A percentile compares a stretch with the other conserved stretches of the same genome.
Evolutionary conservation across 2,797 vertebrate genomes (phyloP).

Genomic region (Melanogrammus aeglefinus): DNA sequence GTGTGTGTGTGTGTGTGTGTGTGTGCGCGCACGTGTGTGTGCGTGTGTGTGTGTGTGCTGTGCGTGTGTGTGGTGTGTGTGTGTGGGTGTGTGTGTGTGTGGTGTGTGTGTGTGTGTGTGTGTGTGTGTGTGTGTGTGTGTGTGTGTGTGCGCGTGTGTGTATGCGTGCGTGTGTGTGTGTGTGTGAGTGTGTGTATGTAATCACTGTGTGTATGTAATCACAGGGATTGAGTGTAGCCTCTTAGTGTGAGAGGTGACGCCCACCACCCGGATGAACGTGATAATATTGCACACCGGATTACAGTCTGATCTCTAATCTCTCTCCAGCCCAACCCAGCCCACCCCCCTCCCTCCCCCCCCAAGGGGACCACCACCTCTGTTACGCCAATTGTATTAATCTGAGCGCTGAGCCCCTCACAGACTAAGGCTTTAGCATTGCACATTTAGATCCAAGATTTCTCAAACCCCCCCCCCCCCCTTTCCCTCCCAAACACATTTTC

Average conservation of each 20-base stretch:
- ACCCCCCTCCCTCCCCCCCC: conserved; percentile 46
- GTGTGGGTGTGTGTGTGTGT: conserved; percentile 2
- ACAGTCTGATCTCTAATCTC: conserved; percentile 74
- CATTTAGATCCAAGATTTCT: conserved; percentile 59
- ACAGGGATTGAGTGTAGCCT: conserved; percentile 67
- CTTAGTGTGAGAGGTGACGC: conserved; percentile 73
- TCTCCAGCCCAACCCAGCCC: conserved; percentile 35
- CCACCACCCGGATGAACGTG: conserved; percentile 67
- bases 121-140: background rate
- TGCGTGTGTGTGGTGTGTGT: background rate
- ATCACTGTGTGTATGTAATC: no score
- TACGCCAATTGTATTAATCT: conserved; percentile 67
- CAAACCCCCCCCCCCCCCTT: no score
- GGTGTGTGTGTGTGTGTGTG: background rate
- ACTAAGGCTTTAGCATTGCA: conserved; percentile 57
- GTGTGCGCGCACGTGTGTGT: no score
- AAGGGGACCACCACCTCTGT: conserved; percentile 58
- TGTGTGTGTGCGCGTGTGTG: background rate
- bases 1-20: background rate
- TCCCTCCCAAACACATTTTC: conserved; percentile 42
- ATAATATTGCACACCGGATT: conserved; percentile 76
- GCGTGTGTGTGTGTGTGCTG: background rate
- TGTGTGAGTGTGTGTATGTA: background rate
- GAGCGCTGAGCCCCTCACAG: conserved; percentile 44
- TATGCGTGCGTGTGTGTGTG: background rate